A percentile compares a stretch with the other conserved stretches of the same genome.
phyloP scores from a whole-genome alignment of 1,140 invertebrate species.

The Papilio aristodemus region DNA sequence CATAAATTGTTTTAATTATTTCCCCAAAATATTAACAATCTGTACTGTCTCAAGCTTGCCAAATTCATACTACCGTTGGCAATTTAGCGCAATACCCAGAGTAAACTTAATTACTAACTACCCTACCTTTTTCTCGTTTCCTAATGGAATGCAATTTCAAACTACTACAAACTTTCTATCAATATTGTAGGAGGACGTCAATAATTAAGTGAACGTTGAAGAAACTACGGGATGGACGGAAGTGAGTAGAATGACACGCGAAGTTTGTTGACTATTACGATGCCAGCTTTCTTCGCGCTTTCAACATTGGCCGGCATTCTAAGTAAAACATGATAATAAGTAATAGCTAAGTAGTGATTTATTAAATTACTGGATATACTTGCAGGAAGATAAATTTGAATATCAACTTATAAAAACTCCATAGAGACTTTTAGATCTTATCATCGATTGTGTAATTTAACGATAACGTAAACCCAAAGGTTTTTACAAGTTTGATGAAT shows the following conservation, averaged over 20 bases:
- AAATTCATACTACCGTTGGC: not conserved
- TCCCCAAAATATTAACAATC: not conserved
- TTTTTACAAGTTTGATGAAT: too few relatives aligned
- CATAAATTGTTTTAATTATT: not conserved
- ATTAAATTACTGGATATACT: too few relatives aligned
- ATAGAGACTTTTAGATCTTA: not conserved
- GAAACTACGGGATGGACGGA: conserved; percentile 52
- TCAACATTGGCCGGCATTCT: conserved; percentile 43
- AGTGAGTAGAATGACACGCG: conserved; percentile 49
- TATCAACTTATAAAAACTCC: not conserved
- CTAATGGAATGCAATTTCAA: not conserved
- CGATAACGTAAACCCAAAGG: too few relatives aligned
- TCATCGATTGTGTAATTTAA: not conserved
- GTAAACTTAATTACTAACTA: too few relatives aligned
- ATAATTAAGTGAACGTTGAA: conserved; percentile 41
- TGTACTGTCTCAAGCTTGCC: not conserved
- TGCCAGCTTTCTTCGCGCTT: conserved; percentile 72
- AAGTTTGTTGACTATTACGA: conserved; percentile 65
- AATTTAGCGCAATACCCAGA: not conserved
- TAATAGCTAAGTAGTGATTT: not conserved
- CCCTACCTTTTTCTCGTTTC: too few relatives aligned
- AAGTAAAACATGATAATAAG: too few relatives aligned
- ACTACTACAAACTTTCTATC: not conserved
- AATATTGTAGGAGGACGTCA: not conserved
- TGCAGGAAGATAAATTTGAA: not conserved